A percentile compares a stretch with the other conserved stretches of the same genome.
Conservation (phyloP, 2,113 vertebrate genomes). For the Lycaon pictus region DNA sequence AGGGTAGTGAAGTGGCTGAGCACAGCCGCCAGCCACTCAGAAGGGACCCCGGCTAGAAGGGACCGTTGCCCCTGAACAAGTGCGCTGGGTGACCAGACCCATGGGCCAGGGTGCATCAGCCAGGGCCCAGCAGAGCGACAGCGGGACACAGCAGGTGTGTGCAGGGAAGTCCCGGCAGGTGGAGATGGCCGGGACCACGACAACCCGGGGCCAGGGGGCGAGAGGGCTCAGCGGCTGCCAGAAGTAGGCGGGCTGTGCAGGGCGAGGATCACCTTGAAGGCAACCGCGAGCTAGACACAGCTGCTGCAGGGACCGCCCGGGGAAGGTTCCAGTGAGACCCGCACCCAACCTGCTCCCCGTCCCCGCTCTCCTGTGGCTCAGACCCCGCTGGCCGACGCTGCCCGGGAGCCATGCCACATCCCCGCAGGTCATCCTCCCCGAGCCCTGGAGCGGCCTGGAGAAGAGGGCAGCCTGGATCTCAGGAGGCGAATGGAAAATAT, state of each 20-base stretch:
- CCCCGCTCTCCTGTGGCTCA: neutral
- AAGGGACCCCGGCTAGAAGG: neutral
- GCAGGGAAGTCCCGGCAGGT: neutral
- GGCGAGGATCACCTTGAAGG: neutral
- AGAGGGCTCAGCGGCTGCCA: neutral
- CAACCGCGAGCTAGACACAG: neutral
- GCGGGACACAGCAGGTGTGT: accelerated
- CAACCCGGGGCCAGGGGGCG: neutral
- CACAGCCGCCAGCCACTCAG: neutral
- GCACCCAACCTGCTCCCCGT: too few species aligned
- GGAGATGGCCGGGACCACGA: neutral
- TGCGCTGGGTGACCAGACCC: neutral
- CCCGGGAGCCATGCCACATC: neutral
- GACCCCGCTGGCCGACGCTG: neutral
- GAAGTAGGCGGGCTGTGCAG: accelerated
- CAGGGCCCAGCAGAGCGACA: neutral
- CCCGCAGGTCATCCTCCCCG: neutral
- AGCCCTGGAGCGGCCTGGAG: neutral
- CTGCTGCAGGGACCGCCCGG: accelerated
- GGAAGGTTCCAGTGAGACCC: too few species aligned
- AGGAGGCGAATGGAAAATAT: neutral
- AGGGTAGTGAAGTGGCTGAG: neutral
- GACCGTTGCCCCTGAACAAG: neutral
- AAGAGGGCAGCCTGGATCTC: neutral
- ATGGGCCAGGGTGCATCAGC: accelerated